A percentile compares a stretch with the other conserved stretches of the same genome.
Conservation (phyloP, 2,797 vertebrate genomes). For the Lophotriccus pileatus region DNA sequence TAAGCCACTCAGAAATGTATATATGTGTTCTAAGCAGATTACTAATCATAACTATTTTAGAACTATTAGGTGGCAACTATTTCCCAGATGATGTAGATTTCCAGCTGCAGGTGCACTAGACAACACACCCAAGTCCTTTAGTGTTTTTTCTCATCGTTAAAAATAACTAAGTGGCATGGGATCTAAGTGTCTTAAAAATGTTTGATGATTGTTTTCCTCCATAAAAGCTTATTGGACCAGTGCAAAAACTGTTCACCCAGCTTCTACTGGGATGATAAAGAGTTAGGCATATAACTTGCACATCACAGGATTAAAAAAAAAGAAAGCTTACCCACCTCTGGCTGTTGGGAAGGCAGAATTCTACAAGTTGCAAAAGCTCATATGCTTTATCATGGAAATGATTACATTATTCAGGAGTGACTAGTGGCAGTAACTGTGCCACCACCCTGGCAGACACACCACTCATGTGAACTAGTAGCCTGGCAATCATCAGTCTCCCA, state of each 20-base stretch:
- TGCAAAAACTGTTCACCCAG: neutral
- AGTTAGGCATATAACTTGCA: neutral
- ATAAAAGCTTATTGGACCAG: neutral
- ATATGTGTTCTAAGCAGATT: neutral
- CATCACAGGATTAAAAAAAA: neutral
- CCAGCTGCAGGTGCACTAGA: neutral
- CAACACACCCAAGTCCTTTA: neutral
- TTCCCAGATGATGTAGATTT: neutral
- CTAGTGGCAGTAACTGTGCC: neutral
- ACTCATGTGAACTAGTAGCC: neutral
- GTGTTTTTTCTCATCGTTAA: neutral
- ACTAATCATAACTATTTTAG: neutral
- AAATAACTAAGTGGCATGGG: neutral
- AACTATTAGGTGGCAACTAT: neutral
- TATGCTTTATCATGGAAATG: neutral
- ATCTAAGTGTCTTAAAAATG: neutral
- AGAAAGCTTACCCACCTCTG: neutral
- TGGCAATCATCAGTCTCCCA: neutral
- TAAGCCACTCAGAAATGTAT: neutral
- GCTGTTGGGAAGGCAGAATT: neutral
- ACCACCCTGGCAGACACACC: neutral
- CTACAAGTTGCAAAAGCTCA: neutral
- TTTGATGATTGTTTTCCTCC: neutral
- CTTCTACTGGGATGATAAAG: neutral
- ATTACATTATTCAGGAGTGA: neutral